These are phyloP conservation scores for Amphilophus citrinellus DNA, from an alignment of 2,113 vertebrate genomes.

Conservation along the genomic window DNA sequence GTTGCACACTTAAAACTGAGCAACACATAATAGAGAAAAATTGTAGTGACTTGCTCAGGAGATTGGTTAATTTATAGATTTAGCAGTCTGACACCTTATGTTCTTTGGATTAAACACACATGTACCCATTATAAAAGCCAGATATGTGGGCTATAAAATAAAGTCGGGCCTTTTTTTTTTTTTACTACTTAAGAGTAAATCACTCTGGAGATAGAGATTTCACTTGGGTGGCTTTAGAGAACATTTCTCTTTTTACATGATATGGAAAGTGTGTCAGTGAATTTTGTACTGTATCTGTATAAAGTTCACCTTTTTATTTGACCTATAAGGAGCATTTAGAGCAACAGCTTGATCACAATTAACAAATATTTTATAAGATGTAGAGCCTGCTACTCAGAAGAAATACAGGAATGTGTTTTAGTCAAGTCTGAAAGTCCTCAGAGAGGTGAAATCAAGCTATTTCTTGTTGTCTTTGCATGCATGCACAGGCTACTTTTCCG, in stretches of 20 bases:
- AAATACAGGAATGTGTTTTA: neutral
- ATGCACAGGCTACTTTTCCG: conserved; percentile 47
- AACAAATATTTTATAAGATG: neutral
- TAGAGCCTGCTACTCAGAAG: neutral
- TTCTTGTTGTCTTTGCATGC: conserved; percentile 55
- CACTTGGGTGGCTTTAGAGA: neutral
- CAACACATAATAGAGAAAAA: neutral
- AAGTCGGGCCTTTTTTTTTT: neutral
- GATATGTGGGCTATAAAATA: neutral
- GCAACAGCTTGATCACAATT: neutral
- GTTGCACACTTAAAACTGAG: neutral
- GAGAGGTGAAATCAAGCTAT: conserved; percentile 58
- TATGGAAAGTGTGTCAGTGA: neutral
- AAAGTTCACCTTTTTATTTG: neutral
- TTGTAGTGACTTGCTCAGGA: neutral
- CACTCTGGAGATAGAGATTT: neutral
- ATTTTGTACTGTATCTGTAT: neutral
- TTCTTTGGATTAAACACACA: conserved; percentile 1
- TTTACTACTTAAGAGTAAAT: neutral
- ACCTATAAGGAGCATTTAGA: neutral
- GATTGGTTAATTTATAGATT: neutral
- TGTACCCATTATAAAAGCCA: neutral
- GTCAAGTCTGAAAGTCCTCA: conserved; percentile 20
- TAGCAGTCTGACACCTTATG: neutral
- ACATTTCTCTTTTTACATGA: neutral